Percentiles rank a stretch among this genome's conserved stretches.
Conservation (phyloP, 2,888 invertebrate species). For the Ischnus inquisitorius region DNA sequence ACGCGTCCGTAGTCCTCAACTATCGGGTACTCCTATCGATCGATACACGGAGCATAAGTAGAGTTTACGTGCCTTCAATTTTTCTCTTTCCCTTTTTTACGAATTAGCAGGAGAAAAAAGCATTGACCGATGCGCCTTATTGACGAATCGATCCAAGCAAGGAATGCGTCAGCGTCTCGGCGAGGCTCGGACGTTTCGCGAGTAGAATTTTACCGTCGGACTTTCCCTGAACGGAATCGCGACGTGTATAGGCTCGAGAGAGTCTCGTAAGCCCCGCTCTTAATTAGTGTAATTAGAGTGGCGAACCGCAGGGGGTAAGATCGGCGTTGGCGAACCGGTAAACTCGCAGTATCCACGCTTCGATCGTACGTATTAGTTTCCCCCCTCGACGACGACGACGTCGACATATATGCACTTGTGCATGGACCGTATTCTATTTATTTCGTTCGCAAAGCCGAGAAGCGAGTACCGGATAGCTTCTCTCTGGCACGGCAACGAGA, state of each 20-base stretch:
- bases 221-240: conserved; percentile 31
- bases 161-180: neutral
- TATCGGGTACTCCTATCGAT: conserved; percentile 21
- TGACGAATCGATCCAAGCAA: neutral
- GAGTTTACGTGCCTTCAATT: conserved; percentile 11
- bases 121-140: neutral
- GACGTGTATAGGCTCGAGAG: conserved; percentile 27
- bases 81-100: neutral
- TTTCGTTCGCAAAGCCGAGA: neutral
- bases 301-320: conserved; percentile 67
- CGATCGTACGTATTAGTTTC: conserved; percentile 19
- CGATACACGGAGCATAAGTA: conserved; percentile 10
- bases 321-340: conserved; percentile 69
- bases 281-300: conserved; percentile 69
- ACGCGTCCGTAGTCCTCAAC: neutral
- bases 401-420: conserved; percentile 18
- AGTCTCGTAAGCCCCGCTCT: conserved; percentile 42
- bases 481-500: conserved; percentile 19
- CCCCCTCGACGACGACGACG: neutral
- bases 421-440: conserved; percentile 8
- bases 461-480: neutral
- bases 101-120: neutral
- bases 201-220: conserved; percentile 36
- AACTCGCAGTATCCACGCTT: neutral
- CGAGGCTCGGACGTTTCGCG: conserved; percentile 9